Evolutionary conservation across 2,888 invertebrate species (phyloP).

Genomic region (Drosophila seclusa): DNA sequence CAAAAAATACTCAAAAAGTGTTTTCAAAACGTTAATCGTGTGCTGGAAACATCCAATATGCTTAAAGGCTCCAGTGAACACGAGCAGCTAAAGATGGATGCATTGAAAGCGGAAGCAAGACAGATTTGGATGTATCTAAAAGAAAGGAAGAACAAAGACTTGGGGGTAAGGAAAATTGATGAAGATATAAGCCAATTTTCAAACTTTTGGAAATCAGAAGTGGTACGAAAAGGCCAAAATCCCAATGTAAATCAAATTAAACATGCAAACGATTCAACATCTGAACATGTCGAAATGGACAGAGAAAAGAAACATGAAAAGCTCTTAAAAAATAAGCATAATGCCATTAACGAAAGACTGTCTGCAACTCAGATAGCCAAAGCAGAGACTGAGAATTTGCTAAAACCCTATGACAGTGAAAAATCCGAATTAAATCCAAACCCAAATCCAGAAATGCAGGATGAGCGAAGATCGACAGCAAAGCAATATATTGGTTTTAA

Average conservation of each 20-base stretch:
- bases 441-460: not conserved
- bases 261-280: not conserved
- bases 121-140: conserved; percentile 13
- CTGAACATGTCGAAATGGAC: not conserved
- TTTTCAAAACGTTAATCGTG: conserved; percentile 6
- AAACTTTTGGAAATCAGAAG: conserved; percentile 36
- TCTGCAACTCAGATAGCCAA: not conserved
- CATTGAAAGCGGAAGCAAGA: conserved; percentile 21
- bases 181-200: not conserved
- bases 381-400: not conserved
- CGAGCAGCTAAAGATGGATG: not conserved
- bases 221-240: not conserved
- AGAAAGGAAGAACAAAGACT: not conserved
- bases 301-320: not conserved
- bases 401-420: not conserved
- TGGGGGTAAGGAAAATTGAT: accelerated
- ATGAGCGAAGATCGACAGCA: not conserved
- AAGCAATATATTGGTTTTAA: not conserved
- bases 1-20: conserved; percentile 10
- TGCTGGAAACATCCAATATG: not conserved
- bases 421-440: not conserved
- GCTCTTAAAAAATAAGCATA: not conserved
- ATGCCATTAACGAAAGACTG: not conserved
- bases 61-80: not conserved
- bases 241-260: not conserved